Evolutionary conservation across 2,113 vertebrate species (phyloP), one percentile per base, ranked within the genome.

Genomic region (Eulacestoma nigropectus): DNA sequence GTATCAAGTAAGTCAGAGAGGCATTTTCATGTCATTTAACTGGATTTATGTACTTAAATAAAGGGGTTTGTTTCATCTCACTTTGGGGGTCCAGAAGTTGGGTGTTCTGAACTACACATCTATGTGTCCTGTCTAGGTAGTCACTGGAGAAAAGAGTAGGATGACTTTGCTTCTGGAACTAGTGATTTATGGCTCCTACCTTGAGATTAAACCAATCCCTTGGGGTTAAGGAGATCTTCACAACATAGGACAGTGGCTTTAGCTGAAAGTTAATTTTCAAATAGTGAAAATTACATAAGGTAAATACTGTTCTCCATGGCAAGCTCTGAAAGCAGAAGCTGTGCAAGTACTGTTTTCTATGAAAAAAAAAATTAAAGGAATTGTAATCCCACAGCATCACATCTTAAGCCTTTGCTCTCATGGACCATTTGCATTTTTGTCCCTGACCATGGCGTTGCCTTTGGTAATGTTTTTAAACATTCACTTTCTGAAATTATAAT

Each of bases 31-130:
- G 25, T 4, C 32, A 22, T 67, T 87, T 80, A 57, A 65, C 11
- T 77, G 22, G 9, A 56, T 49, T 76, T 46, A 35, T 63, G 4
- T 27, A 11, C 57, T 63, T 64, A 84, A 80, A 53, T 35, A 18
- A 53, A 7, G 15, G 20, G 2, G 3, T 70, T 62, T 63, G 5
- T 87, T 87, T 75, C 16, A 25, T 20, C 21, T 39, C 12, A 22
- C 21, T 75, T 77, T 53, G 21, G 3, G 7, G 39, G n/a, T 33
- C 22, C 35, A 53, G 42, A 65, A 72, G 7, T 8, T 47, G 44
- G 20, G n/a, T 29, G 63, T 41, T 35, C 25, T 68, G 39, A 82
- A 15, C 16, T 29, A 16, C 29, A 14, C 0, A 0, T 35, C 50
- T 30, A 27, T 5, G 11, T 63, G n/a, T 46, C 12, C 1, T 62